Evolutionary conservation across 2,113 vertebrate species (phyloP).

Genomic region (Vidua chalybeata): DNA sequence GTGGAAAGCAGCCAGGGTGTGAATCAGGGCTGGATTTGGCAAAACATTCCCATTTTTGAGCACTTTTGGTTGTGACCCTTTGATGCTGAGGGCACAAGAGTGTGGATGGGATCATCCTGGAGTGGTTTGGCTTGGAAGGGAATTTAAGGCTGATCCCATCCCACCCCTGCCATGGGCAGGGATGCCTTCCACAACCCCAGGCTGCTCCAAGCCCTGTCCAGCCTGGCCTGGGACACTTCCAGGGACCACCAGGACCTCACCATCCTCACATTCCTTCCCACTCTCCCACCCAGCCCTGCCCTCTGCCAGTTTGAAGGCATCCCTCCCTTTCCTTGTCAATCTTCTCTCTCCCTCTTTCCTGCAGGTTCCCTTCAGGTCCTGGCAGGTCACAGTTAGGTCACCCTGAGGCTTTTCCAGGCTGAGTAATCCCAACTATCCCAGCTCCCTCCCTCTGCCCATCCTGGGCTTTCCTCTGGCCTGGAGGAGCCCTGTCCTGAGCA

Average conservation of each 20-base stretch:
- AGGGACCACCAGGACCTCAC: neutral
- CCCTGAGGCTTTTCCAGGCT: neutral
- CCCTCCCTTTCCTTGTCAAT: neutral
- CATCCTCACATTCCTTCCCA: neutral
- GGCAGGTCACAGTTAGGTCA: neutral
- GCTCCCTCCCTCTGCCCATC: neutral
- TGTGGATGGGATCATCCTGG: neutral
- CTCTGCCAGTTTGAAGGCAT: neutral
- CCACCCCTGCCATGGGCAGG: too few relatives aligned
- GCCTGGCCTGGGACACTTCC: neutral
- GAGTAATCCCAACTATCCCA: neutral
- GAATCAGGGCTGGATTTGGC: neutral
- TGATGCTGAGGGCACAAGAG: neutral
- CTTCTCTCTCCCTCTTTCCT: neutral
- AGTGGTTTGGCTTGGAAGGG: neutral
- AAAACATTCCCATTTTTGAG: neutral
- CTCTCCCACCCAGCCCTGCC: accelerated
- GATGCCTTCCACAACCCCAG: neutral
- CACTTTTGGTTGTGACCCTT: neutral
- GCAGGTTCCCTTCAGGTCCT: neutral
- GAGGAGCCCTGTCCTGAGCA: neutral
- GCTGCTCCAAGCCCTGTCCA: neutral
- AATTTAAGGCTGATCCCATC: neutral
- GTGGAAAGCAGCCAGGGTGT: neutral
- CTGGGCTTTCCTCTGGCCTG: neutral